Conservation (phyloP, 2,113 vertebrate genomes). For the Talpa occidentalis region DNA sequence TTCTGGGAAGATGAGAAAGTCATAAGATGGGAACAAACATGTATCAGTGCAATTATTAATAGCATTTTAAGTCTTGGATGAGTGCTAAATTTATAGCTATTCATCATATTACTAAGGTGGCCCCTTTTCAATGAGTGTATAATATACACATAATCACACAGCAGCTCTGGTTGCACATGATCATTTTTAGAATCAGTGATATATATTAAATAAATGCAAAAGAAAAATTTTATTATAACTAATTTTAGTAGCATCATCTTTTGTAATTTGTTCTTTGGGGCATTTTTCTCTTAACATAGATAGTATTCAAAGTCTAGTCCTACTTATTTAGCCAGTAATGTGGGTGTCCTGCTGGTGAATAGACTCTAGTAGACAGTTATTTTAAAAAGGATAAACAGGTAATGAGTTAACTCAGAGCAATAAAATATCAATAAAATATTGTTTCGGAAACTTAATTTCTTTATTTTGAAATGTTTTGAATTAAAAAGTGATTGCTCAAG, state of each 20-base stretch:
- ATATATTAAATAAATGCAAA: conserved; percentile 26
- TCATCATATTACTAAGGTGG: not conserved
- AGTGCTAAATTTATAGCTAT: not conserved
- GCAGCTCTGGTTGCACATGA: not conserved
- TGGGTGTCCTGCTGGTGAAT: not conserved
- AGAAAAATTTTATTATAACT: not conserved
- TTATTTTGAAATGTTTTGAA: conserved; percentile 10
- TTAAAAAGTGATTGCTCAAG: conserved; percentile 33
- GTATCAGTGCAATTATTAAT: not conserved
- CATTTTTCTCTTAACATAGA: not conserved
- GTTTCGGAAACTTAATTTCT: not conserved
- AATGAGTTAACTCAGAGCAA: not conserved
- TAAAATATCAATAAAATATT: not conserved
- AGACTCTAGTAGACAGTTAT: not conserved
- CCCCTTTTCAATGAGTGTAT: not conserved
- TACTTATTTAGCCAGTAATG: conserved; percentile 12
- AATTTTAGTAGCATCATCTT: not conserved
- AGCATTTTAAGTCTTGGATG: not conserved
- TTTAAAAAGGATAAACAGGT: not conserved
- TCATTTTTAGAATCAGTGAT: not conserved
- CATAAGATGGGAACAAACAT: not conserved
- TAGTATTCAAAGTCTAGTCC: not conserved
- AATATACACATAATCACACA: not conserved
- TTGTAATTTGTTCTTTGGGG: not conserved
- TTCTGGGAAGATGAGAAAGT: not conserved